Evolutionary conservation across 2,797 vertebrate species (phyloP), one percentile per base, ranked within the genome.

Genomic region (Remorina albescens): DNA sequence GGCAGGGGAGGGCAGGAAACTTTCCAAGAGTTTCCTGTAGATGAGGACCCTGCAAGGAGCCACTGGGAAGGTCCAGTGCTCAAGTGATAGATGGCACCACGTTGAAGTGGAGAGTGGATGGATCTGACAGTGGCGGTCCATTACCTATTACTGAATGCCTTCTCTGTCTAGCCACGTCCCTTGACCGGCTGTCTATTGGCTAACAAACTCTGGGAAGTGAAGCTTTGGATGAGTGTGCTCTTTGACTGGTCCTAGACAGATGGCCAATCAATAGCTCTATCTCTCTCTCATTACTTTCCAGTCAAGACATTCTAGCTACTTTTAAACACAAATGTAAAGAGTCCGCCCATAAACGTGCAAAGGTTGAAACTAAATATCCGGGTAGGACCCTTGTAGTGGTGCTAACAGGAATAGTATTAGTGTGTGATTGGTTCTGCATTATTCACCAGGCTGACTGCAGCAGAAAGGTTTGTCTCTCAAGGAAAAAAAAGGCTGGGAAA

Each of bases 1-100:
- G 67, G 49, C 25, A 46, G 67, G 39, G 74, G 16, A 70, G 75
- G 79, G 67, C 83, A 86, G 91, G 89, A 89, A 93, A 93, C 87
- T 93, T 93, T 94, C 88, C 91, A 93, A 88, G 91, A 94, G 90
- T 93, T 92, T 95, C 90, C 94, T 91, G 89, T 88, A 91, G 87
- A 89, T 87, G 84, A 93, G 87, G 88, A 91, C 83, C 91, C 78
- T 80, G 85, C 53, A 64, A 84, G 90, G 90, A 90, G 89, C 86
- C 86, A 86, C 83, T 82, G 80, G 82, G 81, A 86, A 78, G 82
- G 85, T 84, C 86, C 76, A 57, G 78, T 78, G 78, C 59, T 23
- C 81, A 80, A 86, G 84, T 89, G 90, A 93, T 92, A 90, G 88
- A 93, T 93, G 91, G 87, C 81, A 90, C 81, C 76, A 59, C 56